Percentiles rank a stretch among this genome's conserved stretches.
phyloP scores from a whole-genome alignment of 2,888 invertebrate species.

The Platycheirus rosarum region DNA sequence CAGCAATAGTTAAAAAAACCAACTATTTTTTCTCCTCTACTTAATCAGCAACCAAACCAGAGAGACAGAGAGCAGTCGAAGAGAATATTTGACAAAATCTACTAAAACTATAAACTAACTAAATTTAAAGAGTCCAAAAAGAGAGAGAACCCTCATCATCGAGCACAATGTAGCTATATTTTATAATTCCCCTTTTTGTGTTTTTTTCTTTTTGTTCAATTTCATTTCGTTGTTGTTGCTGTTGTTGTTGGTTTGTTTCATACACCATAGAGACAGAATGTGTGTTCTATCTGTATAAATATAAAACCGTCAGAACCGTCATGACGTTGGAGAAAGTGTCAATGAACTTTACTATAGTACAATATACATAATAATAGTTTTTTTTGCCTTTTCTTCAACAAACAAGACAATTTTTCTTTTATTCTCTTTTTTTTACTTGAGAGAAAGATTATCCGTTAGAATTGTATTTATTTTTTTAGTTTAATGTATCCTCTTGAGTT shows the following conservation, averaged over 20 bases:
- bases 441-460: constrained; percentile 34
- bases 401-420: constrained; percentile 16
- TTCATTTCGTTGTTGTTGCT: constrained; percentile 33
- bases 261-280: constrained; percentile 69
- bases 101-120: constrained; percentile 32
- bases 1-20: constrained; percentile 46
- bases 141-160: constrained; percentile 10
- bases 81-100: constrained; percentile 37
- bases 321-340: constrained; percentile 79
- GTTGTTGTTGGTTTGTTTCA: constrained; percentile 51
- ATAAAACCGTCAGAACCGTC: constrained; percentile 74
- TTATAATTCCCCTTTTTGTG: constrained; percentile 47
- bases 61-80: constrained; percentile 53
- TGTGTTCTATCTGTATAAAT: constrained; percentile 74
- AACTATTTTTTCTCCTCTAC: constrained; percentile 44
- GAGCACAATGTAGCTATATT: constrained; percentile 41
- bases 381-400: constrained; percentile 38
- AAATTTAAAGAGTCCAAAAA: constrained; percentile 27
- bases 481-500: too few species aligned
- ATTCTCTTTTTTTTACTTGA: constrained; percentile 21
- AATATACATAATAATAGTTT: constrained; percentile 70
- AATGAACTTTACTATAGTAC: constrained; percentile 81
- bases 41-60: constrained; percentile 20
- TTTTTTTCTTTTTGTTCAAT: constrained; percentile 14
- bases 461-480: constrained; percentile 2